Evolutionary conservation across 2,888 invertebrate species (phyloP).

Genomic region (Parnassius orleans): DNA sequence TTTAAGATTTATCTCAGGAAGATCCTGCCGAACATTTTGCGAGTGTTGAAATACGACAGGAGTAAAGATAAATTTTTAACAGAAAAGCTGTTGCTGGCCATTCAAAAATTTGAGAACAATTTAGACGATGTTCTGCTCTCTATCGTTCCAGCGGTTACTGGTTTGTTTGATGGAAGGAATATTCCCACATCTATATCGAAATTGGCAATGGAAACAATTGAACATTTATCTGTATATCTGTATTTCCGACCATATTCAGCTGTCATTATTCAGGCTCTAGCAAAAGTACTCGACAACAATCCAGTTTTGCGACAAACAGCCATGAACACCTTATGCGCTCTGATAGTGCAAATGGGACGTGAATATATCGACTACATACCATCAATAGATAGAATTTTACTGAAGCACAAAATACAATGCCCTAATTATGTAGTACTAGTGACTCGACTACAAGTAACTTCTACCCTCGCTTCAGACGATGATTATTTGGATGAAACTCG

Average conservation of each 20-base stretch:
- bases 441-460: conserved; percentile 86
- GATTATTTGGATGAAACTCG: conserved; percentile 85
- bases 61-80: conserved; percentile 92
- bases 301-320: conserved; percentile 89
- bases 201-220: conserved; percentile 91
- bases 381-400: conserved; percentile 91
- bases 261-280: conserved; percentile 95
- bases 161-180: conserved; percentile 92
- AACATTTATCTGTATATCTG: conserved; percentile 92
- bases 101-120: conserved; percentile 97
- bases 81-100: conserved; percentile 89
- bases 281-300: conserved; percentile 90
- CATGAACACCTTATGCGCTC: conserved; percentile 94
- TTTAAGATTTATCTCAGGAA: conserved; percentile 97
- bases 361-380: conserved; percentile 97
- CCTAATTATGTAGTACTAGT: conserved; percentile 89
- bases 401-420: conserved; percentile 90
- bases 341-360: conserved; percentile 93
- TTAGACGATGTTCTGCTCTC: conserved; percentile 97
- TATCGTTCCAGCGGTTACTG: conserved; percentile 95
- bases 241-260: conserved; percentile 96
- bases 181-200: conserved; percentile 88
- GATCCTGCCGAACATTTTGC: conserved; percentile 94
- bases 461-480: conserved; percentile 88
- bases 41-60: conserved; percentile 94